Percentiles rank a stretch among this genome's conserved stretches.
phyloP scores from a whole-genome alignment of 2,888 invertebrate genomes.

The Thumatha senex region DNA sequence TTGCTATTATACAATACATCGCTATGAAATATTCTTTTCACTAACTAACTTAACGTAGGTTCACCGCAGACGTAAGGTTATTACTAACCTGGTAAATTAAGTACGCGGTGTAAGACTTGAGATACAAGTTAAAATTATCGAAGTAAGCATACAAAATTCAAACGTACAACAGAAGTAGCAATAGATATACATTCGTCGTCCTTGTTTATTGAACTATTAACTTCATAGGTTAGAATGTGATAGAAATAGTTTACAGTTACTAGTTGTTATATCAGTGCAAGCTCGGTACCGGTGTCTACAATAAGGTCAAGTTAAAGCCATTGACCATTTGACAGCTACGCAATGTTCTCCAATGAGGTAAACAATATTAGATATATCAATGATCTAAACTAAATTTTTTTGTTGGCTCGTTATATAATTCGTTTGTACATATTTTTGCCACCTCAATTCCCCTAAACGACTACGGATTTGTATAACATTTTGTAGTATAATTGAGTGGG shows the following conservation, averaged over 20 bases:
- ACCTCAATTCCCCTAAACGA: no score
- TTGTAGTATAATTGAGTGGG: no score
- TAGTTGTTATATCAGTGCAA: constrained; percentile 1
- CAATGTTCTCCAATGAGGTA: constrained; percentile 1
- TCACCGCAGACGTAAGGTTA: constrained; percentile 13
- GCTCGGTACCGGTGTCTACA: not conserved
- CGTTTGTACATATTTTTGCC: no score
- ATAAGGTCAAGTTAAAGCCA: constrained; percentile 26
- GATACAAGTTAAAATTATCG: no score
- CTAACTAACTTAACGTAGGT: constrained; percentile 6
- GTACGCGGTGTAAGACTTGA: not conserved
- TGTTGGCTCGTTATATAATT: no score
- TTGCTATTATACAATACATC: constrained; percentile 67
- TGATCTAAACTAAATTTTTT: no score
- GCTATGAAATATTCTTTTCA: constrained; percentile 14
- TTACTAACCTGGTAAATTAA: constrained; percentile 19
- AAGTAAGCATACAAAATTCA: not conserved
- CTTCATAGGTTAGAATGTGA: constrained; percentile 15
- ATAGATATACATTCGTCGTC: constrained; percentile 12
- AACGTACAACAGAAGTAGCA: constrained; percentile 21
- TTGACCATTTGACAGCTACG: constrained; percentile 23
- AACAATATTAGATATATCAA: no score
- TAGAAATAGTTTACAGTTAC: constrained; percentile 4
- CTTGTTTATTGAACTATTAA: constrained; percentile 13
- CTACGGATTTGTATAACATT: no score